phyloP scores from a whole-genome alignment of 2,888 invertebrate genomes.

The Caenorhabditis sp. region DNA sequence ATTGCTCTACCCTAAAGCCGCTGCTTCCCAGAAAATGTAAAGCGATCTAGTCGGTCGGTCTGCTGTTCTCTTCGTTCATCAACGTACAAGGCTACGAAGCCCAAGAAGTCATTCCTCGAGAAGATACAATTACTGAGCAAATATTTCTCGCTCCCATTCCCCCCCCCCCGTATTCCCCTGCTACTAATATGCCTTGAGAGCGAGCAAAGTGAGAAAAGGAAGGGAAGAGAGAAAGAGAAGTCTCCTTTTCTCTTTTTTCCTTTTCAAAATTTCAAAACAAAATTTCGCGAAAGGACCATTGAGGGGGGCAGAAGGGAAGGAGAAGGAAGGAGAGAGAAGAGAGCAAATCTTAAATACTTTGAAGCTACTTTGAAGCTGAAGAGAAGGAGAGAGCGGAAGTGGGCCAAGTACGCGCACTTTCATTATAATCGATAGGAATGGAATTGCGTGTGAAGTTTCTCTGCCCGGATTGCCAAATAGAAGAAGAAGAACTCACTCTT shows the following conservation, averaged over 20 bases:
- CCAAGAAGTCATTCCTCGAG: conserved; percentile 44
- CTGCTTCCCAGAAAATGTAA: conserved; percentile 11
- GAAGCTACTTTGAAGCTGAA: background rate
- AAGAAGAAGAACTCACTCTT: conserved; percentile 36
- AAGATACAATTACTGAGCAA: conserved; percentile 56
- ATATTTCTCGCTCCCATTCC: conserved; percentile 39
- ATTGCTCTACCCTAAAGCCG: background rate
- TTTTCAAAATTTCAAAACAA: conserved; percentile 48
- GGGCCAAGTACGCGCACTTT: too few species aligned
- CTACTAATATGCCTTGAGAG: conserved; percentile 47
- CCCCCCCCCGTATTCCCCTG: conserved; percentile 26
- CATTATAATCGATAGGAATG: background rate
- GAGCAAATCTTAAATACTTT: conserved; percentile 28
- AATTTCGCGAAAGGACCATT: conserved; percentile 38
- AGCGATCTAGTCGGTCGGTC: conserved; percentile 1
- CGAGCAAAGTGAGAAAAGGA: conserved; percentile 31
- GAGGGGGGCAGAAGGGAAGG: too few species aligned
- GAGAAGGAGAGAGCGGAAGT: too few species aligned
- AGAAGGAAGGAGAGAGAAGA: too few species aligned
- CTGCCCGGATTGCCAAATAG: too few species aligned
- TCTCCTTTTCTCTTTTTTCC: too few species aligned
- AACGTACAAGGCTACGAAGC: too few species aligned
- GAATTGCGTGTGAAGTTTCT: too few species aligned
- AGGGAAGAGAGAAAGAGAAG: too few species aligned
- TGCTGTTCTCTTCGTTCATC: background rate